phyloP scores from a whole-genome alignment of 2,113 vertebrate genomes.

The Mesoclemmys tuberculata region DNA sequence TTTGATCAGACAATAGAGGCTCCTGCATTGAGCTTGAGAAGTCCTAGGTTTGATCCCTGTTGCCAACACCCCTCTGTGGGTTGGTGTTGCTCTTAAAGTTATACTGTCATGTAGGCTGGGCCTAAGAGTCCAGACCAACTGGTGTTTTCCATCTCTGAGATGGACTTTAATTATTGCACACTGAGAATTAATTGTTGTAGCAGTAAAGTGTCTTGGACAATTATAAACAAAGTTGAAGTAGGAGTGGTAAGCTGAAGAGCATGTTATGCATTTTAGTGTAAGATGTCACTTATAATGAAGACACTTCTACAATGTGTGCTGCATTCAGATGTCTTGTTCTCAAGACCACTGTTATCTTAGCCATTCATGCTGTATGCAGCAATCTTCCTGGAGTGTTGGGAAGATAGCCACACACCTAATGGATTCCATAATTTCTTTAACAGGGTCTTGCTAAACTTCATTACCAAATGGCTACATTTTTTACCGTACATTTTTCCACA shows the following conservation, averaged over 20 bases:
- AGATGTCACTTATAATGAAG: background rate
- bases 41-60: background rate
- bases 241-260: background rate
- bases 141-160: background rate
- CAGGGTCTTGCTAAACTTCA: background rate
- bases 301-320: background rate
- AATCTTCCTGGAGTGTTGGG: background rate
- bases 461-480: background rate
- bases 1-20: background rate
- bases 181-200: background rate
- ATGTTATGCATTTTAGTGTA: background rate
- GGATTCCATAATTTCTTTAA: background rate
- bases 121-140: background rate
- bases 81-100: background rate
- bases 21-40: background rate
- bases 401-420: background rate
- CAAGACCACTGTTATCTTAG: accelerated
- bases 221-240: background rate
- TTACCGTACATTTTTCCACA: no score
- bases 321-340: background rate
- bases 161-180: background rate
- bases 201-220: background rate
- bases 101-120: background rate
- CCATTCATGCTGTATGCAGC: accelerated
- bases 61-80: no score